Evolutionary conservation across 2,888 invertebrate species (phyloP), one percentile per base, ranked within the genome.

Genomic region (Chymomyza procnemis): DNA sequence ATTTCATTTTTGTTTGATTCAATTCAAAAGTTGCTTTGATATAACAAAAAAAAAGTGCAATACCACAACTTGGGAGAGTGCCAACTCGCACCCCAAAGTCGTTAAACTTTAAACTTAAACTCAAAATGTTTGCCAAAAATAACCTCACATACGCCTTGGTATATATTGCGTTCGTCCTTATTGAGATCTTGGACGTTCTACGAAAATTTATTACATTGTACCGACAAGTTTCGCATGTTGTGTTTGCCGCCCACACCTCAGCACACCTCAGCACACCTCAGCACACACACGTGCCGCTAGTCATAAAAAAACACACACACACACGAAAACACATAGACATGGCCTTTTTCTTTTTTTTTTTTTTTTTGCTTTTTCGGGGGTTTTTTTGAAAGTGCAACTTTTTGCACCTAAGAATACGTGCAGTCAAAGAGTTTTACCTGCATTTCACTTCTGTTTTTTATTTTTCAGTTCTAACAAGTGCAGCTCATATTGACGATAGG

Each of bases 141-240:
- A 12, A 34, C 6, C 8, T n/a, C 6, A 63, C 26, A 3, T 56
- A 22, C 63, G 71, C 30, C 41, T 56, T 12, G 57, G 18, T 21
- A 2, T n/a, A 62, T 73, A 68, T 56, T 76, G 74, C 81, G 80
- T 81, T 85, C 76, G 79, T 86, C n/a, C n/a, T n/a, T 83, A 80
- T 80, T 64, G 30, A 46, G 69, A 56, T 60, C 67, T 76, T 64
- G 84, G 81, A 81, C 86, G 76, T 84, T 80, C 78, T 83, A 30
- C 22, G n/a, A 77, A 78, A 81, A 81, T 86, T 81, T 85, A 81
- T 81, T 85, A 83, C 80, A 71, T 83, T 66, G 81, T 84, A 76
- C 76, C 81, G 86, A 78, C 84, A 80, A 81, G 81, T 76, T 76
- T 86, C 73, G 86, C 81, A 86, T 81, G 84, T 86, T 84, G 72